A percentile compares a stretch with the other conserved stretches of the same genome.
These are phyloP conservation scores for Oscheius sp. DNA, from an alignment of 2,888 invertebrate genomes.

Conservation along the genomic window DNA sequence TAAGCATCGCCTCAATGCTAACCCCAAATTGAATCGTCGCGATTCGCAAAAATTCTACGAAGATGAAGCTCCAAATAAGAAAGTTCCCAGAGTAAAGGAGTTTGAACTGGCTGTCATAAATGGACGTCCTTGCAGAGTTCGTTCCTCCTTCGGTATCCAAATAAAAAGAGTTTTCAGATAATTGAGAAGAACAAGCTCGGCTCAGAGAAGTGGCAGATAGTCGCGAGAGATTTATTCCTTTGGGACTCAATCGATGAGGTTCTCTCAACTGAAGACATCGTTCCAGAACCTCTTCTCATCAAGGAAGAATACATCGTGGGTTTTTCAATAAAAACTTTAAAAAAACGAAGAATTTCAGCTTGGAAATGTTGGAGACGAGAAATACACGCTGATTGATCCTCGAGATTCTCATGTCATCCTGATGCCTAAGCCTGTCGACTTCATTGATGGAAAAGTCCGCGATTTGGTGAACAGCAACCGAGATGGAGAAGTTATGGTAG, in stretches of 20 bases:
- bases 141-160: neutral
- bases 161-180: neutral
- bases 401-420: neutral
- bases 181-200: slow-evolving; percentile 22
- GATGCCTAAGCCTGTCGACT: neutral
- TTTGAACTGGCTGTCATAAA: slow-evolving; percentile 17
- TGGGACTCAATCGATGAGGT: slow-evolving; percentile 22
- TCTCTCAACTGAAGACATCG: slow-evolving; percentile 12
- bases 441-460: slow-evolving; percentile 6
- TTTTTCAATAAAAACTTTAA: neutral
- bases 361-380: neutral
- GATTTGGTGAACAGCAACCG: neutral
- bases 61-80: neutral
- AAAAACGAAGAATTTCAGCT: neutral
- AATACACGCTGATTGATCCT: slow-evolving; percentile 11
- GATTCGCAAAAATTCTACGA: slow-evolving; percentile 11
- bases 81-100: neutral
- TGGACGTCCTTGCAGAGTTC: slow-evolving; percentile 10
- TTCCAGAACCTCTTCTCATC: slow-evolving; percentile 7
- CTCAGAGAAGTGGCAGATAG: slow-evolving; percentile 11
- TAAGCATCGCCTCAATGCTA: neutral
- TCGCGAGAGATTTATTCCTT: slow-evolving; percentile 11
- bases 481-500: slow-evolving; percentile 7
- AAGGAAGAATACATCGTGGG: slow-evolving; percentile 17
- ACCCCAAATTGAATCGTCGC: neutral